Evolutionary conservation across 1,140 invertebrate species (phyloP).

Genomic region (Heliconius melpomene): DNA sequence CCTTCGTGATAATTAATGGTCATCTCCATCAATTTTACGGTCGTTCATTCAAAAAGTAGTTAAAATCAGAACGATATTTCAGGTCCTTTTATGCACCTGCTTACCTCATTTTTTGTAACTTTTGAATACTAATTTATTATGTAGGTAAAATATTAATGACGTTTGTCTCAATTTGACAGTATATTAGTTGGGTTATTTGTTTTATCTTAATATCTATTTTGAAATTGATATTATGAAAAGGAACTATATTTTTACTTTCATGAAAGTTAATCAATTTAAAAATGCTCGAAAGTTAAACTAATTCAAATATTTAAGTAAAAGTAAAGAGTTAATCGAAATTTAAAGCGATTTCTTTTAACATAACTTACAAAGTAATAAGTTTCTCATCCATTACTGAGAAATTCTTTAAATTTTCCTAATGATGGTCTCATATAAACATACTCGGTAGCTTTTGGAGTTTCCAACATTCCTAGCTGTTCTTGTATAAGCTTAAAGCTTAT

Average conservation of each 20-base stretch:
- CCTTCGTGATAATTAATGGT: conserved; percentile 72
- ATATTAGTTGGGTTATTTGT: background rate
- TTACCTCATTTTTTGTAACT: conserved; percentile 37
- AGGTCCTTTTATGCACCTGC: conserved; percentile 44
- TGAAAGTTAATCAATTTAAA: background rate
- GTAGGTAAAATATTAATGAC: conserved; percentile 29
- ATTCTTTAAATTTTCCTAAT: conserved; percentile 38
- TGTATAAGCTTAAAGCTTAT: background rate
- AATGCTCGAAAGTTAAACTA: background rate
- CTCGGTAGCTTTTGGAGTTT: background rate
- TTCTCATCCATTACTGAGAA: conserved; percentile 8
- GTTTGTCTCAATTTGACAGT: background rate
- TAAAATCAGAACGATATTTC: conserved; percentile 52
- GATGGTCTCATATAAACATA: conserved; percentile 30
- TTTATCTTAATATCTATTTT: background rate
- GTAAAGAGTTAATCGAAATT: background rate
- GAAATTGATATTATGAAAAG: too few species aligned
- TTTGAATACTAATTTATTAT: conserved; percentile 36
- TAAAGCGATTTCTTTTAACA: background rate
- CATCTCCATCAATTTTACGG: conserved; percentile 74
- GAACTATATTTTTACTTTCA: background rate
- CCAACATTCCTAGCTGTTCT: background rate
- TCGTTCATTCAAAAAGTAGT: conserved; percentile 61
- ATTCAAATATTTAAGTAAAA: background rate
- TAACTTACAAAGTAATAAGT: conserved; percentile 21